These are phyloP conservation scores for Acronicta aceris DNA, from an alignment of 2,888 invertebrate genomes.

Conservation along the genomic window DNA sequence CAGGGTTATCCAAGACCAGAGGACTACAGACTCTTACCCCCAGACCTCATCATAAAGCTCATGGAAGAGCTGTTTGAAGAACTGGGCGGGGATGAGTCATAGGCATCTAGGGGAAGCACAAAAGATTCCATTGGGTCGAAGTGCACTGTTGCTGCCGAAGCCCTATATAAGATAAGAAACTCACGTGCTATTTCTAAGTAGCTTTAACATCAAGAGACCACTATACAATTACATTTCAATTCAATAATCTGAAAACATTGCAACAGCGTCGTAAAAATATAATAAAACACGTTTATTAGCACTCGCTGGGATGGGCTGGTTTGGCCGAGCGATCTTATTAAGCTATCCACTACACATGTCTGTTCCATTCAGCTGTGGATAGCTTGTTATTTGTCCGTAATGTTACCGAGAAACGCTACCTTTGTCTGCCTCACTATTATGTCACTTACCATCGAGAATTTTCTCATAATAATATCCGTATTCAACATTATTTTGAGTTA, in stretches of 20 bases:
- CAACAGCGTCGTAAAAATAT: conserved; percentile 46
- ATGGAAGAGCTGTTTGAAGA: no score
- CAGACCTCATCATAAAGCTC: no score
- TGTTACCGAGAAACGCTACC: conserved; percentile 29
- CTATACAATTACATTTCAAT: conserved; percentile 12
- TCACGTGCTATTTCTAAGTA: not conserved
- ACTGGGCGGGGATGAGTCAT: no score
- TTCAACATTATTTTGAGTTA: not conserved
- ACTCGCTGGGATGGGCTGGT: conserved; percentile 36
- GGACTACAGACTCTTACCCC: no score
- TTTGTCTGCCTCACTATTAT: conserved; percentile 17
- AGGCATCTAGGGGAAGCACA: no score
- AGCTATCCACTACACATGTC: conserved; percentile 49
- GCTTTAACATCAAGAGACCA: not conserved
- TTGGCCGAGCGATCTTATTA: conserved; percentile 49
- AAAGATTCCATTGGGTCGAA: no score
- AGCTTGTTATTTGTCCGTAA: conserved; percentile 47
- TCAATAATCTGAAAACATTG: conserved; percentile 26
- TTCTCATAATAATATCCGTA: not conserved
- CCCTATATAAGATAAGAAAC: no score
- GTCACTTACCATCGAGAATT: conserved; percentile 19
- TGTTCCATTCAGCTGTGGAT: conserved; percentile 43
- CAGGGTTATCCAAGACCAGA: no score
- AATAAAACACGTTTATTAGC: conserved; percentile 50
- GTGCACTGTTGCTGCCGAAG: no score